These are phyloP conservation scores for Acrossocheilus fasciatus DNA, from an alignment of 2,797 vertebrate species.

Conservation along the genomic window DNA sequence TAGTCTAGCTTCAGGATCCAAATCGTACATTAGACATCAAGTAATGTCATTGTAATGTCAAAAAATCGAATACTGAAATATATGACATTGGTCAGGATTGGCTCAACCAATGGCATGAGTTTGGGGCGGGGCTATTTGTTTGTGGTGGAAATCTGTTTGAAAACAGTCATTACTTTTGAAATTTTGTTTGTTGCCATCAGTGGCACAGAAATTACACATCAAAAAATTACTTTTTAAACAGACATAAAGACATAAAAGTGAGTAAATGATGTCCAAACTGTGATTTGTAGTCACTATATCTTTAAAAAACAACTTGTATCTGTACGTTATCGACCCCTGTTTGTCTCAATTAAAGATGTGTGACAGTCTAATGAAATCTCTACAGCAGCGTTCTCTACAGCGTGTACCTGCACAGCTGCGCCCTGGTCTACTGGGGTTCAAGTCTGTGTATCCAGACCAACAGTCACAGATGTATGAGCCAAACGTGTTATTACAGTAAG, in stretches of 20 bases:
- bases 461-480: conserved; percentile 84
- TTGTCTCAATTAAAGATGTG: conserved; percentile 7
- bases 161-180: background rate
- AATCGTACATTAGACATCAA: background rate
- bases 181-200: background rate
- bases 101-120: background rate
- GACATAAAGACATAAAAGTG: background rate
- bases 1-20: background rate
- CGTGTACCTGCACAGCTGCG: conserved; percentile 72
- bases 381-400: background rate
- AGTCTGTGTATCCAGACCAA: conserved; percentile 67
- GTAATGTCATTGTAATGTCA: background rate
- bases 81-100: background rate
- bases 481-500: conserved; percentile 78
- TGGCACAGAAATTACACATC: background rate
- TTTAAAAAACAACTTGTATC: background rate
- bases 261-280: background rate
- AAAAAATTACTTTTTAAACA: too few species aligned
- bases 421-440: conserved; percentile 72
- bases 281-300: background rate
- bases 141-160: background rate
- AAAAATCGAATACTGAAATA: background rate
- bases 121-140: background rate
- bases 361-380: conserved; percentile 16
- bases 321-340: background rate